Base-by-base conservation (phyloP, 1,140 invertebrate genomes). In the Diplogasteroides magnus region DNA sequence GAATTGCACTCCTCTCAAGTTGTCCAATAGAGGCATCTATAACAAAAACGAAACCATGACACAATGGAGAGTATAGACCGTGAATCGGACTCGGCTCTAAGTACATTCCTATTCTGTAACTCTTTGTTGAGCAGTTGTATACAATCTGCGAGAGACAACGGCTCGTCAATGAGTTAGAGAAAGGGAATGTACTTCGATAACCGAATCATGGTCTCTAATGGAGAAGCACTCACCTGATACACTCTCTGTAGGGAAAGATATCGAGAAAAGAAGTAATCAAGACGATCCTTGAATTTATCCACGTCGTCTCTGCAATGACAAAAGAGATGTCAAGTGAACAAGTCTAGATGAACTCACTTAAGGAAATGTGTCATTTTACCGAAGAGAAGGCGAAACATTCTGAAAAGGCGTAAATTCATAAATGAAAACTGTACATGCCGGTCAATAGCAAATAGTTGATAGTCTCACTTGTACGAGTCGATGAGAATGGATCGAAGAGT, bases 311-410 rank as follows among this genome's bases (percentile, higher is more conserved):
- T 59, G 28, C 62, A 64, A 1, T 28, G 14, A n/a, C n/a, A n/a
- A n/a, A n/a, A n/a, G n/a, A n/a, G n/a, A n/a, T n/a, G n/a, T n/a
- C n/a, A n/a, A n/a, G n/a, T n/a, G n/a, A n/a, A n/a, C n/a, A n/a
- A n/a, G n/a, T n/a, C n/a, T n/a, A 63, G 23, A 69, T 57, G 26
- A 74, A 68, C 64, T 61, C 48, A 66, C 61, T 63, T 67, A 31
- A 70, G 31, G n/a, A 67, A 60, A 0, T 58, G 55, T 15, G 61
- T 60, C n/a, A 75, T 70, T 1, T 67, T 72, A n/a, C 74, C 74
- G 31, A 75, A 75, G 55, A 75, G 74, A n/a, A 75, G 64, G 26
- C 68, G 37, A 31, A 75, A 75, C 65, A 73, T 75, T 61, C 66
- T 75, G n/a, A n/a, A n/a, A n/a, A n/a, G n/a, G n/a, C n/a, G n/a